Evolutionary conservation across 2,113 vertebrate species (phyloP), one percentile per base, ranked within the genome.

Genomic region (Austrofundulus limnaeus): DNA sequence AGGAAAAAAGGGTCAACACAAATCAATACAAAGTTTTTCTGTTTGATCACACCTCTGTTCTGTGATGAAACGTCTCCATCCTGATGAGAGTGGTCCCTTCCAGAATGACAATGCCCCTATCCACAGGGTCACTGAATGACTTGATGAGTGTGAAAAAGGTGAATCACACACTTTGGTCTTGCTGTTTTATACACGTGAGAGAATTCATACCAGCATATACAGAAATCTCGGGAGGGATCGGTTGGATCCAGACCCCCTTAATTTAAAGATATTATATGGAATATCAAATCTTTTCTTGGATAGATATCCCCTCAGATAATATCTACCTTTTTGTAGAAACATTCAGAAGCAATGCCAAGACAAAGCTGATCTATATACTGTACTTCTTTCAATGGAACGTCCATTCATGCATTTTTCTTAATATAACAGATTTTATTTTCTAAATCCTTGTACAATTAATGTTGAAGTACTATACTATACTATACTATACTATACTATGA

Each of bases 131-230:
- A 64, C 49, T 53, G 61, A 53, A 34, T 64, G 61, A 53, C 45
- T 64, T 64, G 61, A 64, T 64, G 61, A 64, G 61, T 50, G 37
- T 62, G 50, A 64, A 45, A 64, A 53, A 16, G 38, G 49, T 53
- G 49, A 64, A 53, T 31, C 39, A 7, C 12, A 45, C 39, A 53
- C 25, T 31, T 21, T 34, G n/a, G 24, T 41, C 61, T 53, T 64
- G 49, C 5, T 17, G 39, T 21, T 24, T 16, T 34, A 21, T 37
- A 53, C 39, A 16, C 11, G 34, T 43, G 61, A 14, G n/a, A 34
- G 14, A 21, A 45, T 34, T 53, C 38, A n/a, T 5, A 17, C 34
- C 20, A 11, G 13, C 0, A 1, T 34, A 28, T 3, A 7, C 25
- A 7, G 25, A 28, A 28, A 28, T 28, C n/a, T n/a, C n/a, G n/a